Evolutionary conservation across 2,797 vertebrate species (phyloP), one percentile per base, ranked within the genome.

Genomic region (Pagetopsis macropterus): DNA sequence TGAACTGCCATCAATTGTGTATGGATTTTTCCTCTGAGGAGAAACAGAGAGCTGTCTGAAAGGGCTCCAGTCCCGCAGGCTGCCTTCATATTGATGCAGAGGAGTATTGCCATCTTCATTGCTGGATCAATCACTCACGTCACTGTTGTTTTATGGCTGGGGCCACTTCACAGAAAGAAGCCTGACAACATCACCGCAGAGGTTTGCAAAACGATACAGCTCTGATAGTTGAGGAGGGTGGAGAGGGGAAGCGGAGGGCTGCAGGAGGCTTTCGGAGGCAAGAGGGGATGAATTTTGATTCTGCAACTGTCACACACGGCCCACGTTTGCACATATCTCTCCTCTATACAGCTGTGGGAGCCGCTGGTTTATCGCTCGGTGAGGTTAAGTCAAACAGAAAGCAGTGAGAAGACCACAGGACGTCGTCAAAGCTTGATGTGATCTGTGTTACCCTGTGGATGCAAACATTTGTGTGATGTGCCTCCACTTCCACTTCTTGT

Each of bases 1-100:
- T 93, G 91, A 93, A 93, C 91, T 89, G 89, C 90, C 93, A 94
- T 94, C 93, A 93, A 94, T 94, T 93, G 92, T 93, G 91, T 94
- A 94, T 94, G 92, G 93, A 94, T 94, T 94, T 94, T 93, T 91
- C 90, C 90, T 93, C 89, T 91, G 91, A 94, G 91, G 90, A 93
- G 92, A 93, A 93, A 91, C 93, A 93, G 91, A 91, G 89, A 93
- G 92, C 90, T 91, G 92, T 93, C 93, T 93, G 90, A 93, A 92
- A 92, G 88, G 91, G 90, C 91, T 93, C 90, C 90, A 91, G 92
- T 92, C 91, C 92, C 91, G 90, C 89, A 93, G 92, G 91, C 92
- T 92, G 91, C 91, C 90, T 91, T 92, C 91, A 92, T 92, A 92
- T 93, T 93, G 93, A 94, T 92, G 92, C 91, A 90, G 92, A 92